Evolutionary conservation across 2,888 invertebrate species (phyloP).

Genomic region (Athalia circularis): DNA sequence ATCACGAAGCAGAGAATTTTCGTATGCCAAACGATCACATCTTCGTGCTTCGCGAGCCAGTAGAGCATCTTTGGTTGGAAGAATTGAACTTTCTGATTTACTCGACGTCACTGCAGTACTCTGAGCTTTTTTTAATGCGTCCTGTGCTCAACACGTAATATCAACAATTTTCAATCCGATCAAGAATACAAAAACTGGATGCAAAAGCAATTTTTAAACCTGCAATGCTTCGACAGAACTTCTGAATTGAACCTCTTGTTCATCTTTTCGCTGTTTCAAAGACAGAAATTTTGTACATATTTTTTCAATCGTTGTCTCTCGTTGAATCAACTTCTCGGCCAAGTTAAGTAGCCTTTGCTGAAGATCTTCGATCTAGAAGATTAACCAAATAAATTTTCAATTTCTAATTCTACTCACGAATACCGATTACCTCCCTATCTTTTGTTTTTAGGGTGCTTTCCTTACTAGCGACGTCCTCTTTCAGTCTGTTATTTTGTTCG

Average conservation of each 20-base stretch:
- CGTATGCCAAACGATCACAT: constrained; percentile 55
- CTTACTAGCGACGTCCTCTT: constrained; percentile 51
- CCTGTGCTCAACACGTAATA: constrained; percentile 49
- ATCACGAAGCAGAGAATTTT: constrained; percentile 55
- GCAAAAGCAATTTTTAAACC: constrained; percentile 45
- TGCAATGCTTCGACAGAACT: constrained; percentile 56
- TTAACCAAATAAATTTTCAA: not conserved
- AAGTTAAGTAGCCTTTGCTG: constrained; percentile 57
- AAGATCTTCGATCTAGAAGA: constrained; percentile 56
- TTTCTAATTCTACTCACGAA: constrained; percentile 16
- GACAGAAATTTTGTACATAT: constrained; percentile 57
- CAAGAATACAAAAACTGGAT: not conserved
- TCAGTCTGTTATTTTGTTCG: constrained; percentile 57
- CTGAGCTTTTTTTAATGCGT: constrained; percentile 53
- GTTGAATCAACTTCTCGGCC: constrained; percentile 55
- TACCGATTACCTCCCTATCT: constrained; percentile 53
- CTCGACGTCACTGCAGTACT: constrained; percentile 6
- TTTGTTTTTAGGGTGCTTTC: constrained; percentile 54
- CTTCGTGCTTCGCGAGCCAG: constrained; percentile 54
- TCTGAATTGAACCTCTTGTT: constrained; percentile 55
- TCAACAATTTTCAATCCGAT: constrained; percentile 8
- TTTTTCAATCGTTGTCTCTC: constrained; percentile 55
- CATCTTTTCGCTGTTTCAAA: constrained; percentile 59
- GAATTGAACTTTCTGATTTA: constrained; percentile 50
- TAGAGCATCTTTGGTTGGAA: constrained; percentile 54